Conservation (phyloP, 2,113 vertebrate species). For the Larimichthys crocea region DNA sequence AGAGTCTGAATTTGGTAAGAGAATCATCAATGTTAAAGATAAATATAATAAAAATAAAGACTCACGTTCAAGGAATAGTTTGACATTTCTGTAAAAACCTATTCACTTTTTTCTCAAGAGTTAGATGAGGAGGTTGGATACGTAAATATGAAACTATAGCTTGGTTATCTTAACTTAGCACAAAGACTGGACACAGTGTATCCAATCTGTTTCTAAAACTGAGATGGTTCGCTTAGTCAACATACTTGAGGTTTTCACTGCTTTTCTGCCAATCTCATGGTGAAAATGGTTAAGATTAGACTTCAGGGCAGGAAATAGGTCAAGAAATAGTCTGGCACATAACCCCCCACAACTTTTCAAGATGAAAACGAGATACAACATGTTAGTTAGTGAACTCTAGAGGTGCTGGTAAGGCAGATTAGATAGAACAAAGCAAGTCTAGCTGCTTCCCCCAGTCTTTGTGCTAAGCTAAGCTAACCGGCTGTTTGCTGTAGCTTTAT, state of each 20-base stretch:
- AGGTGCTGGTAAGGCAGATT: neutral
- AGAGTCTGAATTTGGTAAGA: constrained; percentile 96
- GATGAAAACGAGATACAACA: neutral
- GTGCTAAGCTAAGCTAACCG: too few relatives aligned
- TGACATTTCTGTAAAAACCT: neutral
- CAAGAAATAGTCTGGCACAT: too few relatives aligned
- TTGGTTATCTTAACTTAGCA: neutral
- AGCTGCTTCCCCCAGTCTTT: neutral
- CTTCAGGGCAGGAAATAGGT: neutral
- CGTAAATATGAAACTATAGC: neutral
- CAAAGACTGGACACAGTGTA: neutral
- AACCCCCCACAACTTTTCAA: neutral
- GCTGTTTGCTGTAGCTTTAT: neutral
- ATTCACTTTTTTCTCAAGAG: neutral
- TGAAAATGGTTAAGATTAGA: neutral
- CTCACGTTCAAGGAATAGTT: neutral
- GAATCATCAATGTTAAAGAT: neutral
- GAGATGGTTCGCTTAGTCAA: neutral
- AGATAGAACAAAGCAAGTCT: neutral
- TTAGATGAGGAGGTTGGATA: neutral
- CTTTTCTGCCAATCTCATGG: neutral
- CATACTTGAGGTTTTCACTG: neutral
- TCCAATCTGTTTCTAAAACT: neutral
- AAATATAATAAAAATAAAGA: neutral
- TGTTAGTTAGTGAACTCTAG: neutral